Base-by-base conservation (phyloP, 64 coral and sea anemone genomes). In the Exaiptasia diaphana region DNA sequence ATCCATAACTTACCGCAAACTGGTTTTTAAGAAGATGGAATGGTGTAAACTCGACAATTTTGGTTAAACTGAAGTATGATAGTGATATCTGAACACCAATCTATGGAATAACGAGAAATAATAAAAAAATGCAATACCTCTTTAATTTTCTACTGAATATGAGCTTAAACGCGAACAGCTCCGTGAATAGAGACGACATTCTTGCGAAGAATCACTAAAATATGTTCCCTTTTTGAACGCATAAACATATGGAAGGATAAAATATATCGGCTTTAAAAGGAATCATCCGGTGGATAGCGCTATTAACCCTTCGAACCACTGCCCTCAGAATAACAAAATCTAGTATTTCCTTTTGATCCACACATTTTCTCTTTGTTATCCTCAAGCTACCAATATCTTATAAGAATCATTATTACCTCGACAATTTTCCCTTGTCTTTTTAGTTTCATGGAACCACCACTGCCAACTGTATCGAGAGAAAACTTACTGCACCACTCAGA, bases 31-130 rank as follows among this genome's bases (percentile, higher is more conserved):
- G 75, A 1, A 99, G 58, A 60, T 99, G 45, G 18, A 99, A 83
- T 4, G 95, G 95, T 46, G 85, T 93, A 38, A 99, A 99, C 54
- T 89, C 95, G 3, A 99, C 90, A 4, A 99, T 89, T 80, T 99
- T 99, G 7, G 95, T 99, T 42, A 99, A 82, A 48, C 85, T 99
- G 73, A 99, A 93, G 90, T 99, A 99, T 18, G 95, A 99, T 28
- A 99, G 31, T 5, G 90, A 87, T 6, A 80, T 99, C 75, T 99
- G 90, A 60, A 88, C 76, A 68, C 95, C 95, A 68, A 99, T 85
- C 95, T 99, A 55, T 4, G 20, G 22, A 38, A 77, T 12, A 62
- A 31, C 57, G 41, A 74, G 36, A 57, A 25, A 18, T 37, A 17
- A 72, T 27, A 61, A n/a, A 12, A 68, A 18, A 73, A 4, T 10